Percentiles rank a stretch among this genome's conserved stretches.
Evolutionary conservation across 2,888 invertebrate genomes (phyloP).

Genomic region (Urechis unicinctus): DNA sequence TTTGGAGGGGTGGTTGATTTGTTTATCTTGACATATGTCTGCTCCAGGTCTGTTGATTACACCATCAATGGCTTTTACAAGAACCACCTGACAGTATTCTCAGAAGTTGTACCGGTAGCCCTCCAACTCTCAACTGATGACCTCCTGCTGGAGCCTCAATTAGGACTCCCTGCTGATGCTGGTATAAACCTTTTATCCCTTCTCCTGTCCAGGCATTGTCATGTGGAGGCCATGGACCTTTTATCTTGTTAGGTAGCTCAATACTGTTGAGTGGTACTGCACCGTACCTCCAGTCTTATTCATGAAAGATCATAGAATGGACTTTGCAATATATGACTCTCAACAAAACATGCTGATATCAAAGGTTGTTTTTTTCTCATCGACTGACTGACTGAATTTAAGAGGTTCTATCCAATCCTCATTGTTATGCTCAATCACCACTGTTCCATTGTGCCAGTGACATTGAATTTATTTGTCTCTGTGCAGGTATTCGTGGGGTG

Average conservation of each 20-base stretch:
- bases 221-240: neutral
- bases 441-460: too few relatives aligned
- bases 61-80: slow-evolving; percentile 46
- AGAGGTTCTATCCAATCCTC: too few relatives aligned
- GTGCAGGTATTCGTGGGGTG: slow-evolving; percentile 37
- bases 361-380: neutral
- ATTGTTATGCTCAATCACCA: too few relatives aligned
- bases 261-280: neutral
- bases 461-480: neutral
- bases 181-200: slow-evolving; percentile 20
- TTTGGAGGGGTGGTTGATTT: too few relatives aligned
- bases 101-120: slow-evolving; percentile 45
- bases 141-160: slow-evolving; percentile 35
- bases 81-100: slow-evolving; percentile 46
- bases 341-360: neutral
- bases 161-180: slow-evolving; percentile 44
- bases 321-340: neutral
- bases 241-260: neutral
- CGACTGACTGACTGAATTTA: too few relatives aligned
- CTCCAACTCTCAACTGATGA: slow-evolving; percentile 39
- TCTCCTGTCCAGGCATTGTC: neutral
- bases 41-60: slow-evolving; percentile 44
- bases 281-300: too few relatives aligned
- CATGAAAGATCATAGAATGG: neutral
- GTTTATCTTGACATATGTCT: neutral